Evolutionary conservation across 2,113 vertebrate species (phyloP).

Genomic region (Prunella fulvescens): DNA sequence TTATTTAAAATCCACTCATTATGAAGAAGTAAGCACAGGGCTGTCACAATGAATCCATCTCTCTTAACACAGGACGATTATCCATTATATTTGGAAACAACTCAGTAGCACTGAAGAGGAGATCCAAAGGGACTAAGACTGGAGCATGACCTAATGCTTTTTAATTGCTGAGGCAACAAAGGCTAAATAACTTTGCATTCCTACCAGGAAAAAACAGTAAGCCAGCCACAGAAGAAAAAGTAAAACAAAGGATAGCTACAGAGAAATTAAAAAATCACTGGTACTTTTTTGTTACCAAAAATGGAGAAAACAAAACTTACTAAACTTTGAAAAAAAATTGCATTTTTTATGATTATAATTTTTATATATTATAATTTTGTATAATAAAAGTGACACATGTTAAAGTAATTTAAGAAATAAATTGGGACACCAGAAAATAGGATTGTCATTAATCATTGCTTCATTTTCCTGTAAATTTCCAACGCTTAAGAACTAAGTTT

Average conservation of each 20-base stretch:
- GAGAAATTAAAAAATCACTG: neutral
- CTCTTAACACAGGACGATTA: neutral
- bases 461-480: neutral
- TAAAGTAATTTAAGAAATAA: neutral
- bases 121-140: neutral
- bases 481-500: neutral
- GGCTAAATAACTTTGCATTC: neutral
- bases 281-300: neutral
- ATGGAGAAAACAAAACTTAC: neutral
- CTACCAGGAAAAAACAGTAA: neutral
- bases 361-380: too few species aligned
- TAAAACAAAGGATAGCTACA: neutral
- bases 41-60: slow-evolving; percentile 24
- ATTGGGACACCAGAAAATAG: neutral
- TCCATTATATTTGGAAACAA: neutral
- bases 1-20: slow-evolving; percentile 22
- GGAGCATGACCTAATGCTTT: neutral
- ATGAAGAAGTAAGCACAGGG: neutral
- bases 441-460: neutral
- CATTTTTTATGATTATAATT: too few species aligned
- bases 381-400: neutral
- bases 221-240: neutral
- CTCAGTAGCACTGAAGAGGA: neutral
- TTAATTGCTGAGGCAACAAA: slow-evolving; percentile 9
- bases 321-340: neutral